Evolutionary conservation across 2,888 invertebrate genomes (phyloP), one percentile per base, ranked within the genome.

Genomic region (Mythimna ferrago): DNA sequence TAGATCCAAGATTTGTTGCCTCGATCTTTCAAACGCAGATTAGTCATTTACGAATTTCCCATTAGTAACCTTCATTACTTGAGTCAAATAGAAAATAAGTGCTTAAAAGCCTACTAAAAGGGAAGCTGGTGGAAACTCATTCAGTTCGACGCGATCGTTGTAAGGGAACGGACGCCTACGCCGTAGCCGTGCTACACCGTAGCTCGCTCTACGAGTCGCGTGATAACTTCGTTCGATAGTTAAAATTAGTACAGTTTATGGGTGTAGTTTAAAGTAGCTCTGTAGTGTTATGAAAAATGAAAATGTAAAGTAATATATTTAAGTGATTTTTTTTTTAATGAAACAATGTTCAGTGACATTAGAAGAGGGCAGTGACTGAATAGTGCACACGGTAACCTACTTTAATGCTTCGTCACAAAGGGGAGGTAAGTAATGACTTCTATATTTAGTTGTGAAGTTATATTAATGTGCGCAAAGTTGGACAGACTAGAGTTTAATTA

Each of bases 351-450:
- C 74, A 89, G 91, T 93, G 91, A 90, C 86, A 89, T 91, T 88
- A 86, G 83, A 80, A 66, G 57, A 84, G 81, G 85, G 86, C 86
- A 89, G 91, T 92, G 90, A 89, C 88, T 93, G 90, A 90, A 90
- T 89, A 91, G 92, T 93, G 93, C 89, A 91, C 85, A 89, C 89
- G 90, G 90, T 91, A 93, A 93, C 92, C 93, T 93, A 93, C 90
- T 93, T 92, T 90, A 88, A 92, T 91, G 92, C 91, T 87, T 90
- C 91, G 88, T 91, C 90, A 90, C 90, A 93, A 87, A 88, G 86
- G 90, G 89, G 90, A 91, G 93, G 94, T 94, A 90, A 94, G 94
- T 93, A 92, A 90, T 89, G 84, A 90, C 86, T 89, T 85, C 84
- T 88, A 84, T 88, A 86, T 89, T 88, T 86, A 87, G 76, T 77